Conservation (phyloP, 2,113 vertebrate species). For the Grus americana region DNA sequence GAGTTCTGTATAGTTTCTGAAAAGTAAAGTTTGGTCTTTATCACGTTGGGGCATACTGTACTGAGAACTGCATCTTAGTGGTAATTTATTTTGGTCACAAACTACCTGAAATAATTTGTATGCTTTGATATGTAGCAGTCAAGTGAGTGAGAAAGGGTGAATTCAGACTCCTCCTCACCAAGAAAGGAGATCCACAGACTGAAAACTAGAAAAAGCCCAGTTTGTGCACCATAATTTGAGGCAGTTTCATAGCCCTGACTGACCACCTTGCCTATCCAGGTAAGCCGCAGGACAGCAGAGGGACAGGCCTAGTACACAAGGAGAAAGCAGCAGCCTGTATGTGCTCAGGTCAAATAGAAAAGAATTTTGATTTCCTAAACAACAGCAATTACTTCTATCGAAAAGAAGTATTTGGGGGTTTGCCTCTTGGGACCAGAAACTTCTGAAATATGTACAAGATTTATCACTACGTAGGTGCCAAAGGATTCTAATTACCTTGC, state of each 20-base stretch:
- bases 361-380: not conserved
- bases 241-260: not conserved
- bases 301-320: not conserved
- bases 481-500: not conserved
- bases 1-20: not conserved
- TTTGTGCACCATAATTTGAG: not conserved
- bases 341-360: not conserved
- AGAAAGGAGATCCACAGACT: not conserved
- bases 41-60: not conserved
- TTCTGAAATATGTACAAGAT: not conserved
- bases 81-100: not conserved
- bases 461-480: not conserved
- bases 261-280: not conserved
- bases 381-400: not conserved
- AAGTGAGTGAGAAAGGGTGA: not conserved
- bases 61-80: not conserved
- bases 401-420: not conserved
- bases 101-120: not conserved
- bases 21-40: not conserved
- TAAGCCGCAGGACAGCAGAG: not conserved
- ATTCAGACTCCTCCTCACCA: not conserved
- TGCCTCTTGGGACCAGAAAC: not conserved
- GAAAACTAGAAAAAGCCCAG: not conserved
- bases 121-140: not conserved
- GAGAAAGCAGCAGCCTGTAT: not conserved